A percentile compares a stretch with the other conserved stretches of the same genome.
phyloP scores from a whole-genome alignment of 2,888 invertebrate genomes.

The Marronus borbonicus region DNA sequence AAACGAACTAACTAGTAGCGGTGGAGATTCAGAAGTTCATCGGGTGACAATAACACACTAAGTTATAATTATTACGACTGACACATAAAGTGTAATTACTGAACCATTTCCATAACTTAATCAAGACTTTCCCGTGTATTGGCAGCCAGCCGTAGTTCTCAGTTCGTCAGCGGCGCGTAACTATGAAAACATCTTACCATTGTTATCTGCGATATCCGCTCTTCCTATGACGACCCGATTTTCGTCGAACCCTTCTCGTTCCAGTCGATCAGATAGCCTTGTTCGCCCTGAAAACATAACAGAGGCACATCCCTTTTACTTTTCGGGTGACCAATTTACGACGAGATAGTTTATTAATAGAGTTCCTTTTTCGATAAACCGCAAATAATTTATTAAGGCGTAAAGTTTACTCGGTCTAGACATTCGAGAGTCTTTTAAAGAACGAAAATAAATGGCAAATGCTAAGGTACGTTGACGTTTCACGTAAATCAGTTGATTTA shows the following conservation, averaged over 20 bases:
- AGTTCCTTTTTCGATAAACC: neutral
- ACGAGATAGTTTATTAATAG: slow-evolving; percentile 37
- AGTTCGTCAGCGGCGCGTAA: slow-evolving; percentile 33
- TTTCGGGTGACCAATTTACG: slow-evolving; percentile 41
- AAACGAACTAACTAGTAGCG: neutral
- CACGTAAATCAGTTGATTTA: too few relatives aligned
- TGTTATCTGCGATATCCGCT: slow-evolving; percentile 58
- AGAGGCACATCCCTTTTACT: slow-evolving; percentile 41
- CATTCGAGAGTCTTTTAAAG: neutral
- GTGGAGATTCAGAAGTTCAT: slow-evolving; percentile 30
- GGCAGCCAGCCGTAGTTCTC: slow-evolving; percentile 15
- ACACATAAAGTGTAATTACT: slow-evolving; percentile 40
- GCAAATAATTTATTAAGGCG: slow-evolving; percentile 37
- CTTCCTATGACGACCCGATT: slow-evolving; percentile 70
- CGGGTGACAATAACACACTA: slow-evolving; percentile 38
- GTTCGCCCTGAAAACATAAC: slow-evolving; percentile 48
- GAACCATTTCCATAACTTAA: slow-evolving; percentile 40
- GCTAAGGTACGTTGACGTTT: neutral
- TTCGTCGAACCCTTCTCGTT: slow-evolving; percentile 62
- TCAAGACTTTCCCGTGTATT: slow-evolving; percentile 18
- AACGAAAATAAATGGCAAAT: neutral
- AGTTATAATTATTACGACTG: slow-evolving; percentile 45
- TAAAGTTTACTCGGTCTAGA: slow-evolving; percentile 18
- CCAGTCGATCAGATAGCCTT: slow-evolving; percentile 62
- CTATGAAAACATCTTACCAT: slow-evolving; percentile 59